Percentiles rank a stretch among this genome's conserved stretches.
phyloP scores from a whole-genome alignment of 1,140 invertebrate species.

The Rhynchophorus ferrugineus region DNA sequence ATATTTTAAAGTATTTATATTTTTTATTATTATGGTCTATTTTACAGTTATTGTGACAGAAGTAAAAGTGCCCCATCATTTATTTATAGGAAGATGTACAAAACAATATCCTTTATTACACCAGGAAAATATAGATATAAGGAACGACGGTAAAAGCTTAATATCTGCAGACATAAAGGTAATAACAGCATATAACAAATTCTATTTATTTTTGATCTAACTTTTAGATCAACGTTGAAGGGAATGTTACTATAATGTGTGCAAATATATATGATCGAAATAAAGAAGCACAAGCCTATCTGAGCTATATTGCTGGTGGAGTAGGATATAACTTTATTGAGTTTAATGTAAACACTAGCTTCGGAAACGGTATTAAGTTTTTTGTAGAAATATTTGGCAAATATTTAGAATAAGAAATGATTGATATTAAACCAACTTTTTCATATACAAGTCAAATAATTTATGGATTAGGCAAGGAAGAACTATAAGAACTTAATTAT shows the following conservation, averaged over 20 bases:
- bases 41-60: constrained; percentile 31
- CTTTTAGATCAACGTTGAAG: constrained; percentile 34
- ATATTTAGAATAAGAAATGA: constrained; percentile 3
- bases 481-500: no score
- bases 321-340: constrained; percentile 34
- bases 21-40: no score
- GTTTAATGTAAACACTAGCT: constrained; percentile 31
- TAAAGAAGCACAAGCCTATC: constrained; percentile 30
- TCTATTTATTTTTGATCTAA: background rate
- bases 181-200: constrained; percentile 7
- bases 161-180: constrained; percentile 31
- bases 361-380: constrained; percentile 36
- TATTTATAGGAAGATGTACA: constrained; percentile 32
- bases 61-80: constrained; percentile 31
- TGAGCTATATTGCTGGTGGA: constrained; percentile 29
- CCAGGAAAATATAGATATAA: constrained; percentile 33
- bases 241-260: constrained; percentile 31
- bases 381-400: constrained; percentile 35
- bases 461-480: background rate
- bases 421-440: background rate
- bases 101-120: constrained; percentile 28
- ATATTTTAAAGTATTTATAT: no score
- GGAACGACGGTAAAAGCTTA: constrained; percentile 32
- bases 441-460: no score
- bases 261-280: constrained; percentile 33